phyloP scores from a whole-genome alignment of 2,113 vertebrate species.

The Coreoperca whiteheadi region DNA sequence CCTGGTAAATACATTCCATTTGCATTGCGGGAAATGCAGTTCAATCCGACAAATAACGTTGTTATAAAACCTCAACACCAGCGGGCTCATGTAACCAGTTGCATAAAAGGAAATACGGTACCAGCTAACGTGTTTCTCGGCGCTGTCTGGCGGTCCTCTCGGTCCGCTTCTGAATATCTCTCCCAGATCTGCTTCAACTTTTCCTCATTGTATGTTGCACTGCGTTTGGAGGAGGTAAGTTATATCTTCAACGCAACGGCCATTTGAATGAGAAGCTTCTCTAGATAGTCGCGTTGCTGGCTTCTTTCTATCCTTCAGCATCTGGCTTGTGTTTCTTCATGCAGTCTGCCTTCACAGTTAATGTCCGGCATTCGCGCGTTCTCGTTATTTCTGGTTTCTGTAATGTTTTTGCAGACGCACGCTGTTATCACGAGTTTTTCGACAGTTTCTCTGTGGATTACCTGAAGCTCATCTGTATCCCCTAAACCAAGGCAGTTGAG shows the following conservation, averaged over 20 bases:
- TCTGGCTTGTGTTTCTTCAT: not conserved
- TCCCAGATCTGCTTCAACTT: not conserved
- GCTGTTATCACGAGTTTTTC: not conserved
- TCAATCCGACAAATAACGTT: accelerated
- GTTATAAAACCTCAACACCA: conserved; percentile 60
- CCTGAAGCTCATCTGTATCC: conserved; percentile 11
- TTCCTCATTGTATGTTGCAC: conserved; percentile 21
- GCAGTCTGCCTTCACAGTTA: too few species aligned
- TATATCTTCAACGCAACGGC: too few species aligned
- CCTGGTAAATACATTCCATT: accelerated
- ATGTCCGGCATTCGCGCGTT: too few species aligned
- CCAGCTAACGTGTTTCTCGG: accelerated
- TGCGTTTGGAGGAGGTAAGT: conserved; percentile 51
- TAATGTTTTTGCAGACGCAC: not conserved
- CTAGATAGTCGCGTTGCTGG: not conserved
- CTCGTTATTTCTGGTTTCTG: not conserved
- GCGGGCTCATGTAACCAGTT: conserved; percentile 40
- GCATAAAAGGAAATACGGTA: conserved; percentile 1
- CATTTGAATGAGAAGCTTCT: not conserved
- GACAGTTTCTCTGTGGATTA: not conserved
- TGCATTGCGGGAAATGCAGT: conserved; percentile 68
- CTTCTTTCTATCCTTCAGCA: accelerated
- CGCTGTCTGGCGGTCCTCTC: not conserved
- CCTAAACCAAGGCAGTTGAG: not conserved
- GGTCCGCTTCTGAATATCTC: not conserved